A percentile compares a stretch with the other conserved stretches of the same genome.
Evolutionary conservation across 2,113 vertebrate genomes (phyloP).

Genomic region (Bungarus multicinctus): DNA sequence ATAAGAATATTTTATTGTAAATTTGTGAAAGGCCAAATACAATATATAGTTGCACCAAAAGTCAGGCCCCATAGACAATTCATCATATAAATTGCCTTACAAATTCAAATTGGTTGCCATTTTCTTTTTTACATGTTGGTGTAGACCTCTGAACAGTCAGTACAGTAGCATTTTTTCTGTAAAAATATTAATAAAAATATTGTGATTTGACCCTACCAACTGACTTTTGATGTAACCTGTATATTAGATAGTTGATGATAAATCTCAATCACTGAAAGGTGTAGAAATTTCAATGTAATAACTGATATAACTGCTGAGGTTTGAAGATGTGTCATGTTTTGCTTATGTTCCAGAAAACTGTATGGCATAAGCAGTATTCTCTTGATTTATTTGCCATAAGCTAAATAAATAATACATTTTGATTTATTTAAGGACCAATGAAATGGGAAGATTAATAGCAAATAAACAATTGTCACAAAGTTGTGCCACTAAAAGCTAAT

Average conservation of each 20-base stretch:
- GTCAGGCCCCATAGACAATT: neutral
- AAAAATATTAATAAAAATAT: neutral
- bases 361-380: neutral
- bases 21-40: neutral
- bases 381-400: neutral
- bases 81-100: neutral
- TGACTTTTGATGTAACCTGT: neutral
- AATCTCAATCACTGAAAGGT: neutral
- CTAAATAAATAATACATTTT: neutral
- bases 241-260: neutral
- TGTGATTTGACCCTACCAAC: neutral
- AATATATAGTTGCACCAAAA: neutral
- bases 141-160: neutral
- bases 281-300: neutral
- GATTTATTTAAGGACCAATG: neutral
- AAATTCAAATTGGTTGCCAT: neutral
- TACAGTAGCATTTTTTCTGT: neutral
- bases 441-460: neutral
- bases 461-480: neutral
- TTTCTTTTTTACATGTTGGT: neutral
- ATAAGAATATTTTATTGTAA: neutral
- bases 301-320: neutral
- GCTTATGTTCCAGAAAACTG: neutral
- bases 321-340: neutral
- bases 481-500: neutral